Base-by-base conservation (phyloP, 2,797 vertebrate genomes). In the Pyrocephalus nanus region DNA sequence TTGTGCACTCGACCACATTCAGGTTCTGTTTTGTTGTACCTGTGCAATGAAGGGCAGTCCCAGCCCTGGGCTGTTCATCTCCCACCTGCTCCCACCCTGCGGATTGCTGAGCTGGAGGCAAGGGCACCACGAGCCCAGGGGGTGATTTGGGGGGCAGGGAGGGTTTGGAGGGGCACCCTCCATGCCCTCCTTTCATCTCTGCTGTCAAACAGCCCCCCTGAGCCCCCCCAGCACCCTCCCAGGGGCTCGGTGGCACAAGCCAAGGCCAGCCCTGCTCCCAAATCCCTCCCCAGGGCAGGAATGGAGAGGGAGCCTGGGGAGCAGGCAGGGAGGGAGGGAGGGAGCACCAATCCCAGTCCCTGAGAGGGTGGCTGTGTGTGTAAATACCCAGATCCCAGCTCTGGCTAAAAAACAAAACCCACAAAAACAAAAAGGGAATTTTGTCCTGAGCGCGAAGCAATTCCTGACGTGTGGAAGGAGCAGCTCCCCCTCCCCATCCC, bases 1-100 rank as follows among this genome's bases (percentile, higher is more conserved):
- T 96, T 57, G 84, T 85, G 95, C 88, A 65, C 92, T 93, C n/a
- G 8, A 15, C 29, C 95, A 60, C 88, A 16, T 93, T 67, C 93
- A 94, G 95, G 94, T 96, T 85, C 53, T 88, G 90, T 73, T 42
- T 17, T 29, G 47, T 83, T 62, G 55, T 70, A 20, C 69, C 65
- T 83, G 92, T 92, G 91, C 91, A 50, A 88, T 32, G 88, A 84
- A 62, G 89, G 84, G 94, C 84, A 86, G 71, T 62, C 12, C 43
- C 8, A 15, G 78, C 12, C 0, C 1, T 1, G 10, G 58, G 82
- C 38, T 5, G 54, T 25, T 73, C 32, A 3, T 34, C 18, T 12
- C 7, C 76, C 80, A 19, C 67, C 66, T 23, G 42, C 86, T 67
- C 87, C 75, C 77, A 15, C 4, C 55, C 80, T 62, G 9, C 0